Conservation (phyloP, 2,888 invertebrate genomes). For the Limenitis camilla region DNA sequence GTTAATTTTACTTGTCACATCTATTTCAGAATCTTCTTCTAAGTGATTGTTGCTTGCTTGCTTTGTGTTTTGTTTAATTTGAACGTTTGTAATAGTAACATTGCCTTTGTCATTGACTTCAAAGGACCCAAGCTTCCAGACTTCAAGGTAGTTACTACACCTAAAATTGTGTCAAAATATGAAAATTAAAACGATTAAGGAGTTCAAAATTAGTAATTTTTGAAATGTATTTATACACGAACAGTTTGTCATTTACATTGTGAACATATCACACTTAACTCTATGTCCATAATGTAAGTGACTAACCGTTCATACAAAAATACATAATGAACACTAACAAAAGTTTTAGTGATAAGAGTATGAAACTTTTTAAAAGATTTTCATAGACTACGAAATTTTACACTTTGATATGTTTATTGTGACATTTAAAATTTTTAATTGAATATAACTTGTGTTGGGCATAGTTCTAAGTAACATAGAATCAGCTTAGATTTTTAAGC, state of each 20-base stretch:
- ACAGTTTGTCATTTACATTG: too few relatives aligned
- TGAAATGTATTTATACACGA: too few relatives aligned
- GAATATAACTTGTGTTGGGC: too few relatives aligned
- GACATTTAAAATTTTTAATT: too few relatives aligned
- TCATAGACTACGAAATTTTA: too few relatives aligned
- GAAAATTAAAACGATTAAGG: neutral
- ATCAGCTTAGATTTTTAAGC: neutral
- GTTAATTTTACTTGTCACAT: slow-evolving; percentile 2
- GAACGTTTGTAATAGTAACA: slow-evolving; percentile 35
- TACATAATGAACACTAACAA: too few relatives aligned
- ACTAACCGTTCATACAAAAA: neutral
- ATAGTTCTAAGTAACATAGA: too few relatives aligned
- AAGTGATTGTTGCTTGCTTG: slow-evolving; percentile 32
- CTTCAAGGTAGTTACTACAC: slow-evolving; percentile 70
- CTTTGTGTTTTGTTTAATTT: slow-evolving; percentile 28
- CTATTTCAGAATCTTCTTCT: slow-evolving; percentile 48
- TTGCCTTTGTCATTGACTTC: slow-evolving; percentile 76
- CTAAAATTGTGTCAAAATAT: slow-evolving; percentile 32
- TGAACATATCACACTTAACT: too few relatives aligned
- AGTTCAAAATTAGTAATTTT: neutral
- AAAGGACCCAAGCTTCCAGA: slow-evolving; percentile 71
- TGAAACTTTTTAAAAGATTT: too few relatives aligned
- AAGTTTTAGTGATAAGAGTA: too few relatives aligned
- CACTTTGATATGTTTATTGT: too few relatives aligned
- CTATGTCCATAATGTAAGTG: neutral